Conservation (phyloP, 1,140 invertebrate species). For the Pectinophora gossypiella region DNA sequence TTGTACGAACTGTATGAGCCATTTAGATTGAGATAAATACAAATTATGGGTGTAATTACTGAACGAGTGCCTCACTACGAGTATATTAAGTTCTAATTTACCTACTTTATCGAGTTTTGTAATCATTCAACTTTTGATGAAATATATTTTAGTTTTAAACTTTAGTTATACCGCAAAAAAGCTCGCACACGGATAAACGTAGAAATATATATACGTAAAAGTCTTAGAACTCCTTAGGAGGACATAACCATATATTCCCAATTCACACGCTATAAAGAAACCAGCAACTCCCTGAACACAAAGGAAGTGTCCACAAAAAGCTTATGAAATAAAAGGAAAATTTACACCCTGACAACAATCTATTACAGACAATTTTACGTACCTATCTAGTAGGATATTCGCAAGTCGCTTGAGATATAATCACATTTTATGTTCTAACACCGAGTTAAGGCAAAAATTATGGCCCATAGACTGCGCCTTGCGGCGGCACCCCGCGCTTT, state of each 20-base stretch:
- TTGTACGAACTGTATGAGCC: constrained; percentile 41
- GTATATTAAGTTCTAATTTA: too few relatives aligned
- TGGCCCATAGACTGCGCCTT: constrained; percentile 52
- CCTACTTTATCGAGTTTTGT: too few relatives aligned
- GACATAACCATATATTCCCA: too few relatives aligned
- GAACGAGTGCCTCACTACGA: too few relatives aligned
- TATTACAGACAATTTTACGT: constrained; percentile 56
- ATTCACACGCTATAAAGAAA: too few relatives aligned
- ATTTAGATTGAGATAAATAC: constrained; percentile 61
- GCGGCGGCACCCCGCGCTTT: constrained; percentile 55
- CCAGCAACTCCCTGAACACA: too few relatives aligned
- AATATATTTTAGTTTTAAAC: too few relatives aligned
- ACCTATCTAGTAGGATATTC: constrained; percentile 48
- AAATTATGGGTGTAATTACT: constrained; percentile 31
- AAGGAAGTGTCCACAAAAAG: background rate
- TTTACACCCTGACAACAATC: constrained; percentile 53
- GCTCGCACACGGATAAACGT: too few relatives aligned
- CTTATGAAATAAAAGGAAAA: constrained; percentile 37
- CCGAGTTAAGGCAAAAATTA: constrained; percentile 71
- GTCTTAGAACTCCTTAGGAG: too few relatives aligned
- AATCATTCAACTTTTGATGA: too few relatives aligned
- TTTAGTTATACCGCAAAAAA: too few relatives aligned
- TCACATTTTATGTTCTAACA: constrained; percentile 70
- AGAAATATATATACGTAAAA: too few relatives aligned
- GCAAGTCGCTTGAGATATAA: constrained; percentile 63